phyloP scores from a whole-genome alignment of 2,113 vertebrate species.

The Sebastes fasciatus region DNA sequence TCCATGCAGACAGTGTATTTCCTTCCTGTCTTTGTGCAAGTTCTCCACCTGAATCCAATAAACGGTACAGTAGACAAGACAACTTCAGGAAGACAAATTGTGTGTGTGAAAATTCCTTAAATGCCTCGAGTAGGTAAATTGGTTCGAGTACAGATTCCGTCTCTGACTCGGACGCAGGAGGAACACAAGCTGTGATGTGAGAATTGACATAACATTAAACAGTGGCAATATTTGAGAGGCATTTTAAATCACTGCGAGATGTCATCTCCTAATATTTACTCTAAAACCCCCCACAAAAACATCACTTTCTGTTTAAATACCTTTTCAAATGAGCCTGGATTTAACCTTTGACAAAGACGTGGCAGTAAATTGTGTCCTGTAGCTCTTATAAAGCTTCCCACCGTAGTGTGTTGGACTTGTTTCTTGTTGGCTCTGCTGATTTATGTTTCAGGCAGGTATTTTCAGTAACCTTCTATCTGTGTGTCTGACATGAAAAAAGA shows the following conservation, averaged over 20 bases:
- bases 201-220: conserved; percentile 41
- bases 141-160: conserved; percentile 42
- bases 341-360: conserved; percentile 25
- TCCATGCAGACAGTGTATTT: conserved; percentile 48
- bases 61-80: conserved; percentile 28
- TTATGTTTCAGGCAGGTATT: conserved; percentile 19
- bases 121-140: conserved; percentile 46
- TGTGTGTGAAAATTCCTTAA: conserved; percentile 54
- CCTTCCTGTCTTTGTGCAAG: conserved; percentile 73
- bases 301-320: conserved; percentile 2
- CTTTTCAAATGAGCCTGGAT: background rate
- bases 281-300: background rate
- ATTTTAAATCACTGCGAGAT: conserved; percentile 35
- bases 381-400: conserved; percentile 16
- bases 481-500: conserved; percentile 12
- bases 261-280: conserved; percentile 23
- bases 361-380: conserved; percentile 15
- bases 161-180: conserved; percentile 18
- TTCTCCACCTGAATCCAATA: conserved; percentile 57
- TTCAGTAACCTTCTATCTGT: background rate
- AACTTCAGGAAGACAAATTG: conserved; percentile 36
- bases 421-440: conserved; percentile 19
- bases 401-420: background rate
- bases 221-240: conserved; percentile 12
- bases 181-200: conserved; percentile 36